Base-by-base conservation (phyloP, 2,888 invertebrate species). In the Arctia plantaginis region DNA sequence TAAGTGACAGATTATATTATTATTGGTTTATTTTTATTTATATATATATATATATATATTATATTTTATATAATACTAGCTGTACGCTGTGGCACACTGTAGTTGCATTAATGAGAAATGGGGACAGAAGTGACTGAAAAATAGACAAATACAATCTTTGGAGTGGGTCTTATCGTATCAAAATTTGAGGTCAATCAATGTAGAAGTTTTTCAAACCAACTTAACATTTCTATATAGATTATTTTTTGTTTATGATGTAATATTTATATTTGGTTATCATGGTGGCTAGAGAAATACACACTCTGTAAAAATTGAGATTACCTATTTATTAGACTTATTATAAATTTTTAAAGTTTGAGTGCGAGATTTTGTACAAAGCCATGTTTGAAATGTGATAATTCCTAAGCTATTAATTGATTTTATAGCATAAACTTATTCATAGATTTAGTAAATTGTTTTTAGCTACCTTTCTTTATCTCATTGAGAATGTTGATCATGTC, bases 401-500 rank as follows among this genome's bases (percentile, higher is more conserved):
- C 20, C 51, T 20, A 23, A 23, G 23, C 20, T 51, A 6, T 51
- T 20, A 20, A 13, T 23, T 23, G 20, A 51, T 51, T 23, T 23
- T 7, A 51, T 13, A 39, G 7, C 20, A 1, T 0, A 18, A 18
- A 20, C 18, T 47, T 20, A n/a, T 12, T 27, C 27, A 12, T 27
- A 59, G 27, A 27, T 23, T n/a, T n/a, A 10, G 8, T 23, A 51
- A 23, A 0, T 23, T 55, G 55, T n/a, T 55, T 23, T 59, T 7
- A 62, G 4, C 13, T 62, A 91, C 94, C 95, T 87, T 94, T 94
- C 77, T 93, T 94, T 18, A 96, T 95, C 83, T 96, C 95, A 92
- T 96, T 92, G 0, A 97, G 88, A 12, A 96, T 79, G 72, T 97
- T 94, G n/a, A 97, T 96, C 96, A 97, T 96, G 75, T 96, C 96